These are phyloP conservation scores for Antrozous pallidus DNA, from an alignment of 2,797 vertebrate genomes.

Conservation along the genomic window DNA sequence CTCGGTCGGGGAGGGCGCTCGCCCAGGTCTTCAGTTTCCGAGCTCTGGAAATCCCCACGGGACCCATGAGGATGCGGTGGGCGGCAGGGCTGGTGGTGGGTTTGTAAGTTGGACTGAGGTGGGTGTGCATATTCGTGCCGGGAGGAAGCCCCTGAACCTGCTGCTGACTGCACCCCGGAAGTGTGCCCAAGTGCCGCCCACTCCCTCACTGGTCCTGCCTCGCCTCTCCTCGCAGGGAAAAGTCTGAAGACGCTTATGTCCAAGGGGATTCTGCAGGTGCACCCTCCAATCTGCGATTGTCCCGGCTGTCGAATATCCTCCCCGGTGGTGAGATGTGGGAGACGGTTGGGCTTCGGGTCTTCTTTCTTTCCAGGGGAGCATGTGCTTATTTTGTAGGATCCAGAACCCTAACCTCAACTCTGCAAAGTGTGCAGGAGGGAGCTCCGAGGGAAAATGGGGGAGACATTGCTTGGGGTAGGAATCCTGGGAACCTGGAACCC, in stretches of 20 bases:
- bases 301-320: conserved; percentile 99
- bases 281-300: conserved; percentile 99
- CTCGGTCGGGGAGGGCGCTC: neutral
- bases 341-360: conserved; percentile 74
- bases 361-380: conserved; percentile 17
- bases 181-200: neutral
- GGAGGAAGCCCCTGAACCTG: neutral
- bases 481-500: no score
- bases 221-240: conserved; percentile 89
- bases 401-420: conserved; percentile 27
- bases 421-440: neutral
- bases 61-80: neutral
- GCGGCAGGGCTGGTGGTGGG: neutral
- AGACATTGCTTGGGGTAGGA: neutral
- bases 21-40: neutral
- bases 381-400: conserved; percentile 28
- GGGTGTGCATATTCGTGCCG: neutral
- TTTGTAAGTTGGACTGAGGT: neutral
- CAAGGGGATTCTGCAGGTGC: conserved; percentile 99
- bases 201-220: conserved; percentile 27
- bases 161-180: neutral
- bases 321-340: conserved; percentile 95
- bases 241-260: conserved; percentile 99
- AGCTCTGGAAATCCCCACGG: neutral
- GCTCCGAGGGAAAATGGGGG: neutral